These are phyloP conservation scores for Chelidonichthys spinosus DNA, from an alignment of 2,797 vertebrate species.

Conservation along the genomic window DNA sequence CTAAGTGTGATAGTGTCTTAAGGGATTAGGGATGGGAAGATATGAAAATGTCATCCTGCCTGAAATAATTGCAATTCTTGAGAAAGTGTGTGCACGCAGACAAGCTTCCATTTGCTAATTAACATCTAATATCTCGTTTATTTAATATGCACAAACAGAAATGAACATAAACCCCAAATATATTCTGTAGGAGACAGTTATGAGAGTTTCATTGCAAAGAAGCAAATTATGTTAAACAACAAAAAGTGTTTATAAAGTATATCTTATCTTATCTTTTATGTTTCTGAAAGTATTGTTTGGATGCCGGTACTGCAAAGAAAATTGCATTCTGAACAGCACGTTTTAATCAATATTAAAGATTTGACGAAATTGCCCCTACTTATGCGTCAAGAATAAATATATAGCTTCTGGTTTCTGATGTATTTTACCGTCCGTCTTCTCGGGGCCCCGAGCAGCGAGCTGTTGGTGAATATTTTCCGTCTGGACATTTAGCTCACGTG, in stretches of 20 bases:
- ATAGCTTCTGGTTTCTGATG: slow-evolving; percentile 37
- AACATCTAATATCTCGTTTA: background rate
- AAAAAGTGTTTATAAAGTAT: background rate
- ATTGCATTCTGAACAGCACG: background rate
- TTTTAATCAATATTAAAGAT: background rate
- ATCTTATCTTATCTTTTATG: no score
- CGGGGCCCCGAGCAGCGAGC: slow-evolving; percentile 46
- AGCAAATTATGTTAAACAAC: background rate
- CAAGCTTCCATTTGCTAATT: background rate
- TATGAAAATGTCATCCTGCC: no score
- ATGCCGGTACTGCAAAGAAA: background rate
- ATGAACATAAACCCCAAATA: no score
- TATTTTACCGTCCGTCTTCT: slow-evolving; percentile 31
- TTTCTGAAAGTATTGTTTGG: background rate
- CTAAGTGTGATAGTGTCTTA: no score
- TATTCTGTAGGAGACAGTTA: background rate
- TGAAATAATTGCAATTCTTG: no score
- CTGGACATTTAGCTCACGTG: slow-evolving; percentile 71
- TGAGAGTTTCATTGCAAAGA: background rate
- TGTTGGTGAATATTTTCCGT: slow-evolving; percentile 66
- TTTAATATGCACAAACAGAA: background rate
- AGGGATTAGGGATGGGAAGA: no score
- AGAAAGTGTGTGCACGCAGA: no score
- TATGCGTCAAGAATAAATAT: background rate
- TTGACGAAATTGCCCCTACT: background rate